phyloP scores from a whole-genome alignment of 2,113 vertebrate species.

The Machaerirhynchus nigripectus region DNA sequence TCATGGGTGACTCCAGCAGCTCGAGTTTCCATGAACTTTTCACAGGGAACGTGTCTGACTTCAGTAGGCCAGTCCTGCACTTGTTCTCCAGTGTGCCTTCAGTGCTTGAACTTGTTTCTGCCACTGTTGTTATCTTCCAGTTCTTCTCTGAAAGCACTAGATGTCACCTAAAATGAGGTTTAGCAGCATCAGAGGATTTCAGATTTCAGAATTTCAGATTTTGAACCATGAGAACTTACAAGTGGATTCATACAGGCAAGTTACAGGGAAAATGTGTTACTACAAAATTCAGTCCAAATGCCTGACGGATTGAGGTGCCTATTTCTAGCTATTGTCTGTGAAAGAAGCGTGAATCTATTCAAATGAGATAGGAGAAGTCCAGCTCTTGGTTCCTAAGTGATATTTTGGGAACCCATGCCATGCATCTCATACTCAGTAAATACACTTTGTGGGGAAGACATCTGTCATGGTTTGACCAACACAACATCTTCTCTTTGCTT shows the following conservation, averaged over 20 bases:
- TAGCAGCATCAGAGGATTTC: background rate
- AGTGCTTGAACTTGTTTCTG: background rate
- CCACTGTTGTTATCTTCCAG: background rate
- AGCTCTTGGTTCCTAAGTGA: background rate
- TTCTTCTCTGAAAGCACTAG: background rate
- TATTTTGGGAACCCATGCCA: background rate
- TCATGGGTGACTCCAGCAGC: background rate
- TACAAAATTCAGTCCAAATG: background rate
- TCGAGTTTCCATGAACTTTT: background rate
- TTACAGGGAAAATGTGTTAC: background rate
- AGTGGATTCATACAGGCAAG: background rate
- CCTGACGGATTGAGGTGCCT: background rate
- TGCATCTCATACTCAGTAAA: background rate
- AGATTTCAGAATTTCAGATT: background rate
- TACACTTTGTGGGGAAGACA: background rate
- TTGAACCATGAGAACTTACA: background rate
- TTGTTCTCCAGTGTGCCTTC: background rate
- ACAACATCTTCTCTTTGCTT: background rate
- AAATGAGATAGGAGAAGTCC: background rate
- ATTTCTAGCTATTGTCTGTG: background rate
- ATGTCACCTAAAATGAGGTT: background rate
- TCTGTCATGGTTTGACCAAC: background rate
- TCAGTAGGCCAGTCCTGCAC: background rate
- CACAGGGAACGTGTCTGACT: background rate
- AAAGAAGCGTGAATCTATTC: background rate